Evolutionary conservation across 1,140 invertebrate species (phyloP), one percentile per base, ranked within the genome.

Genomic region (Pogonomyrmex californicus): DNA sequence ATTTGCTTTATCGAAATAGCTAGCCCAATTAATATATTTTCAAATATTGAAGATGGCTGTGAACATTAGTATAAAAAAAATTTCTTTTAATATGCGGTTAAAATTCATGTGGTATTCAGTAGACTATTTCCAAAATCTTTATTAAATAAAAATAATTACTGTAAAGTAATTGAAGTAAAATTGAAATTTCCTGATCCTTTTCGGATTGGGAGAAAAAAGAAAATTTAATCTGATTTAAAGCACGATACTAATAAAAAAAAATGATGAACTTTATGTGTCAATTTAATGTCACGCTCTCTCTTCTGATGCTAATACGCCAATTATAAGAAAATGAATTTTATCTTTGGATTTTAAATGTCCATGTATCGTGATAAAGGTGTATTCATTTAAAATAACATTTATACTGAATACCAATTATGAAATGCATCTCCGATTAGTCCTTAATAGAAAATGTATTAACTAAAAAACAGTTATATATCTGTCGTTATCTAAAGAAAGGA

Each of bases 1-100:
- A 87, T 96, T 96, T 89, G 63, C 81, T 49, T 6, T 17, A 63
- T 38, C 1, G 5, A 30, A 89, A 58, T 87, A 83, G 60, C 30
- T 83, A 33, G 4, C 63, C 7, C 30, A 54, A 60, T 90, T 60
- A 41, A 70, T 65, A 41, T 71, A n/a, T 87, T 89, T 2, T 54
- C 44, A 14, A 73, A 88, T 75, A 62, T 17, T 65, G 14, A 85
- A 90, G 77, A 60, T 85, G 82, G 87, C 77, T 90, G 88, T 90
- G 86, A 90, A 77, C 23, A 71, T 14, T 60, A 71, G 6, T 38
- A 33, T 14, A 77, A 49, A 51, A 30, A 71, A 71, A 56, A 49
- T 58, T 58, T n/a, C 58, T 17, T 12, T 77, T 9, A 14, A 7
- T 41, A 1, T 76, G 3, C 47, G 33, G 10, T 12, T 78, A n/a